Evolutionary conservation across 2,888 invertebrate genomes (phyloP), one percentile per base, ranked within the genome.

Genomic region (Dicyrtoma fusca): DNA sequence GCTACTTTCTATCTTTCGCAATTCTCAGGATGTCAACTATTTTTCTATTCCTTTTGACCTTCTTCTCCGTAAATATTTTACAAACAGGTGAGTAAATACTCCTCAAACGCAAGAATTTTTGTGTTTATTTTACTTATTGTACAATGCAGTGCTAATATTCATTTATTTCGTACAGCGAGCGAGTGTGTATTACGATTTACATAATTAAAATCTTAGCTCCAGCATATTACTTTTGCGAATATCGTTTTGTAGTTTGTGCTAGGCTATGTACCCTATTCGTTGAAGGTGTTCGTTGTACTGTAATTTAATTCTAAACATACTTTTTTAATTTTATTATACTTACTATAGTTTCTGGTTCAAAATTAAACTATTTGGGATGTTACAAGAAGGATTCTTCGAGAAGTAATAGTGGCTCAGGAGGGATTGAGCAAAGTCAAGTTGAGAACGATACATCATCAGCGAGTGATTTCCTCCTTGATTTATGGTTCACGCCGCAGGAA

Each of bases 401-500:
- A 14, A n/a, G 49, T 13, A n/a, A n/a, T n/a, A 49, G 49, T 19
- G 19, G 49, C 45, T 14, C 19, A 17, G 49, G 47, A 21, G 10
- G 53, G 3, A 55, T 17, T 17, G 61, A 26, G 59, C 21, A 66
- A 55, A 66, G 26, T 53, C 42, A 25, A 51, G 45, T 64, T 47
- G 64, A 64, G 47, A 64, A 64, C 47, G 64, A 25, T 47, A 64
- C 47, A 10, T 64, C 66, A 66, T 64, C 66, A 66, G 51, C 53
- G 21, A 19, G 25, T 25, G 53, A 49, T 42, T 25, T 25, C 26
- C 45, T 61, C 13, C 59, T 64, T 57, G 73, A 73, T 73, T 69
- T 73, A 65, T 73, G 73, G 73, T 73, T 70, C 42, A 53, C 73
- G 51, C 70, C 73, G 14, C 49, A 47, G 45, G 61, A 45, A 17